phyloP scores from a whole-genome alignment of 2,888 invertebrate species.

The Cataglyphis livida region DNA sequence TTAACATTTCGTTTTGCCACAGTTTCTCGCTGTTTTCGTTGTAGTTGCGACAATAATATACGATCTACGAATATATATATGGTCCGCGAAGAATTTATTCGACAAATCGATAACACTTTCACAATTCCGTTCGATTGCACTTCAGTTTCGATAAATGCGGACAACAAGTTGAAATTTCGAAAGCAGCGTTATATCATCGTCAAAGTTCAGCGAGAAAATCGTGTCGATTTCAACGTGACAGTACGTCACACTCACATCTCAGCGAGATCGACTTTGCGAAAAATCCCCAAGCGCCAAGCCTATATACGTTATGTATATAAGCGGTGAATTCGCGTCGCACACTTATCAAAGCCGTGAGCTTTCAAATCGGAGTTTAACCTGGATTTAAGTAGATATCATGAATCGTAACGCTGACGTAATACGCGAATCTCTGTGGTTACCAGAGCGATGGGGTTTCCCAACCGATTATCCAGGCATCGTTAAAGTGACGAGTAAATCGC shows the following conservation, averaged over 20 bases:
- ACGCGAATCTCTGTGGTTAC: conserved; percentile 19
- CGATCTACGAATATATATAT: conserved; percentile 33
- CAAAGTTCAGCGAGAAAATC: conserved; percentile 22
- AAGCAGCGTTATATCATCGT: conserved; percentile 21
- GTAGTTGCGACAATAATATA: conserved; percentile 10
- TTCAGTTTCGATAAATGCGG: background rate
- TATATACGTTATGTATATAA: conserved; percentile 30
- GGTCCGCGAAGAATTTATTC: conserved; percentile 31
- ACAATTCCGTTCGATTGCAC: conserved; percentile 7
- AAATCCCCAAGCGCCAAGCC: background rate
- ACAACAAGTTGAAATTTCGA: conserved; percentile 10
- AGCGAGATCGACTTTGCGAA: conserved; percentile 27
- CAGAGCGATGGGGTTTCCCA: background rate
- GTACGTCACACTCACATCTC: background rate
- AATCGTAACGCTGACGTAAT: conserved; percentile 60
- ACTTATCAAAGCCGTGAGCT: conserved; percentile 24
- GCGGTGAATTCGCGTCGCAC: conserved; percentile 21
- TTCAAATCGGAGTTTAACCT: conserved; percentile 45
- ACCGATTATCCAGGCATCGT: background rate
- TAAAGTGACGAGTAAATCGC: background rate
- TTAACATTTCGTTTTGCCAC: conserved; percentile 32
- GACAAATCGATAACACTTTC: conserved; percentile 20
- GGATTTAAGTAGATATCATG: conserved; percentile 59
- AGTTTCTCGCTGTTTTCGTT: conserved; percentile 45
- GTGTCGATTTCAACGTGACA: conserved; percentile 10